phyloP scores from a whole-genome alignment of 2,888 invertebrate species.

The Aleiodes testaceus region DNA sequence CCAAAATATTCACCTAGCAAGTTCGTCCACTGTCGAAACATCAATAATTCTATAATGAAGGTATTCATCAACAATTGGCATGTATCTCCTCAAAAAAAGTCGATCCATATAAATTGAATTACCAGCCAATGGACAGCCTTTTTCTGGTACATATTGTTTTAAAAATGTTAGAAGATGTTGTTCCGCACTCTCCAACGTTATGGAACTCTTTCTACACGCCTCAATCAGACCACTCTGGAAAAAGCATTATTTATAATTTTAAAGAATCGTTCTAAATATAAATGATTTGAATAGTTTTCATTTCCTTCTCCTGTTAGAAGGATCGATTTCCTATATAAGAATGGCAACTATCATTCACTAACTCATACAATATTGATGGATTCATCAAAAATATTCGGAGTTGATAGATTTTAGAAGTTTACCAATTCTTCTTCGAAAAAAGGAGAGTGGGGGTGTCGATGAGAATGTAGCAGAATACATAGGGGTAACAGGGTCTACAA shows the following conservation, averaged over 20 bases:
- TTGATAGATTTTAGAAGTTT: too few relatives aligned
- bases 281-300: too few relatives aligned
- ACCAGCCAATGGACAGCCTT: conserved; percentile 86
- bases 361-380: too few relatives aligned
- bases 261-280: background rate
- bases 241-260: conserved; percentile 41
- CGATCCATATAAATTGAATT: conserved; percentile 92
- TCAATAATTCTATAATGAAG: conserved; percentile 95
- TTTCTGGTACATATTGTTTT: conserved; percentile 73
- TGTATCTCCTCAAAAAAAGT: conserved; percentile 85
- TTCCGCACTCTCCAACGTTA: conserved; percentile 82
- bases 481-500: too few relatives aligned
- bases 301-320: too few relatives aligned
- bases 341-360: too few relatives aligned
- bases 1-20: conserved; percentile 72
- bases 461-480: too few relatives aligned
- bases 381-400: too few relatives aligned
- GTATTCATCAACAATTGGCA: conserved; percentile 85
- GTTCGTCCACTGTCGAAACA: conserved; percentile 91
- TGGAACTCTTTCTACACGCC: conserved; percentile 80
- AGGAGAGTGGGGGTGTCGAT: too few relatives aligned
- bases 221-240: conserved; percentile 86
- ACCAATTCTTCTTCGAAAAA: too few relatives aligned
- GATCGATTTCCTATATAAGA: too few relatives aligned
- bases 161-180: conserved; percentile 82